Base-by-base conservation (phyloP, 1,140 invertebrate species). In the Drosophila azteca region DNA sequence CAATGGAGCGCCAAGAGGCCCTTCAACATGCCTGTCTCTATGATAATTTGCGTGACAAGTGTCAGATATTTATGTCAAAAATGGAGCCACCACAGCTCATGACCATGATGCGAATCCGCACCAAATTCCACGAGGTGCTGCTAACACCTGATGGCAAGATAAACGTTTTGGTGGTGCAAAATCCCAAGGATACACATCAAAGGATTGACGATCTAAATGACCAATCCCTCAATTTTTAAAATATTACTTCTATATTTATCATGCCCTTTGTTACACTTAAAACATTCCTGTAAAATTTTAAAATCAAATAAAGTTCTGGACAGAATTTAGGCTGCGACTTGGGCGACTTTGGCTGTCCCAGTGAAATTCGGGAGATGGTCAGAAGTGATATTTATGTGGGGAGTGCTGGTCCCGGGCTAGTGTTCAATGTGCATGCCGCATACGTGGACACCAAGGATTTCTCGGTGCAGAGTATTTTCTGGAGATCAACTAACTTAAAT, bases 361-460 rank as follows among this genome's bases (percentile, higher is more conserved):
- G n/a, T n/a, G n/a, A n/a, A n/a, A n/a, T n/a, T n/a, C n/a, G n/a
- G n/a, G n/a, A n/a, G n/a, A n/a, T n/a, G n/a, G n/a, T n/a, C n/a
- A n/a, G 94, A 22, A 2, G 3, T 41, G 51, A 96, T 74, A 95
- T 96, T 81, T 95, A 95, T 72, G 93, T 96, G 0, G 96, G 96
- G 26, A 93, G 94, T 2, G 95, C 97, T 22, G 91, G 93, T 60
- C 94, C 96, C 0, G 93, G 94, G 9, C 93, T 93, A 46, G 91
- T 92, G 4, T 93, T 97, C 31, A 95, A 97, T 92, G 92, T 99
- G n/a, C 94, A 95, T 77, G 95, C 96, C 9, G 95, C 99, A 8
- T 98, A 99, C 92, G 96, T 96, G 0, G 93, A 95, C 5, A 95
- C 95, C 0, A 96, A 95, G 62, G 96, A 98, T 57, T 97, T 96